A percentile compares a stretch with the other conserved stretches of the same genome.
Evolutionary conservation across 2,888 invertebrate species (phyloP).

Genomic region (Diogma glabrata): DNA sequence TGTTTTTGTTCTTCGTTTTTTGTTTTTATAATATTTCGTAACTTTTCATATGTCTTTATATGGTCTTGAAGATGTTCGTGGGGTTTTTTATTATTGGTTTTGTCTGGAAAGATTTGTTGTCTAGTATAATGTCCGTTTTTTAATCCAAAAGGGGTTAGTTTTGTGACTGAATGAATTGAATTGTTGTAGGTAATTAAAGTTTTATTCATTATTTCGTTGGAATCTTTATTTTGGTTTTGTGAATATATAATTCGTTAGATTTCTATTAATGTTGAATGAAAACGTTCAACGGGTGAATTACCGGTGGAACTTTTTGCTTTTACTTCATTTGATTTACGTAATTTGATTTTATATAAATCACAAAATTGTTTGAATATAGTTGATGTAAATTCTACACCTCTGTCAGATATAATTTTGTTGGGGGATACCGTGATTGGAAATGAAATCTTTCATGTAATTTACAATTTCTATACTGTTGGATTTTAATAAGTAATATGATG

Average conservation of each 20-base stretch:
- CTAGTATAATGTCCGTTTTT: too few relatives aligned
- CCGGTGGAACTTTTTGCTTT: slow-evolving; percentile 16
- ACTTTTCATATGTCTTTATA: too few relatives aligned
- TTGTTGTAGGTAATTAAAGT: slow-evolving; percentile 10
- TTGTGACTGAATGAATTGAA: slow-evolving; percentile 15
- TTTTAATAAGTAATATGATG: slow-evolving; percentile 3
- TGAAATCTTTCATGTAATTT: neutral
- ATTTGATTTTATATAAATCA: slow-evolving; percentile 13
- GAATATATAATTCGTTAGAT: too few relatives aligned
- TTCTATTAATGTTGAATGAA: slow-evolving; percentile 18
- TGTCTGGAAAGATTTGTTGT: too few relatives aligned
- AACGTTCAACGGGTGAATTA: slow-evolving; percentile 17
- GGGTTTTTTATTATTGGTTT: too few relatives aligned
- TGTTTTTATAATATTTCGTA: too few relatives aligned
- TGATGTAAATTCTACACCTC: neutral
- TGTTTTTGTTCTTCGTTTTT: neutral
- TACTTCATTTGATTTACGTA: slow-evolving; percentile 15
- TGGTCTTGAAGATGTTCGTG: too few relatives aligned
- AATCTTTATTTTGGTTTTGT: slow-evolving; percentile 13
- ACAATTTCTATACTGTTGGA: neutral
- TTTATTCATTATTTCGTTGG: slow-evolving; percentile 15
- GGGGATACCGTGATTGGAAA: neutral
- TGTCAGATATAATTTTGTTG: neutral
- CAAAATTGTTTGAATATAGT: slow-evolving; percentile 18
- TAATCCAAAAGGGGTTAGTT: too few relatives aligned